Conservation (phyloP, 2,113 vertebrate genomes). For the Xenus cinereus region DNA sequence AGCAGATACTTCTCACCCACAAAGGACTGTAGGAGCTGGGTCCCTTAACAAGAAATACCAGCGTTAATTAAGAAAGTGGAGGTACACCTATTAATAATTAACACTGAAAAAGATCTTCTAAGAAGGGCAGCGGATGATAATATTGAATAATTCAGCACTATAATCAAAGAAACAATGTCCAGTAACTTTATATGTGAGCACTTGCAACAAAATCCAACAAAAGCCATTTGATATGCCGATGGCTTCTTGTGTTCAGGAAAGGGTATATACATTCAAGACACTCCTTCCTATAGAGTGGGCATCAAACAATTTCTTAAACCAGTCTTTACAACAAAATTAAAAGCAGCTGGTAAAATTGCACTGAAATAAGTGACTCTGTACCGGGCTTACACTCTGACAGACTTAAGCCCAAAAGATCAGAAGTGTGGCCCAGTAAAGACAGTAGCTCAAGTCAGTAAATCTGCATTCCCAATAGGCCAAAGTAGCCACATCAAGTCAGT, state of each 20-base stretch:
- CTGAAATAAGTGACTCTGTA: background rate
- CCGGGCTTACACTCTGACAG: background rate
- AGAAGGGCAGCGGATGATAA: background rate
- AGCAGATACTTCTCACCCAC: background rate
- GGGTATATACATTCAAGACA: background rate
- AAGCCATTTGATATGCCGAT: background rate
- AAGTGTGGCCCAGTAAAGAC: background rate
- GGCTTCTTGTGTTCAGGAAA: background rate
- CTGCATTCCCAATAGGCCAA: background rate
- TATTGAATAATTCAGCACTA: conserved; percentile 52
- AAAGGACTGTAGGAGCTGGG: background rate
- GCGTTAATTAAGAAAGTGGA: conserved; percentile 17
- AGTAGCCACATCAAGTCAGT: background rate
- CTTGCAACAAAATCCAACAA: conserved; percentile 3
- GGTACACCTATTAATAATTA: conserved; percentile 30
- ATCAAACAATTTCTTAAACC: background rate
- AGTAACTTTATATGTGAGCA: conserved; percentile 28
- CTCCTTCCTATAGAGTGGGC: background rate
- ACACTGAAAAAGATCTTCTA: conserved; percentile 6
- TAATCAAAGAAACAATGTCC: conserved; percentile 5
- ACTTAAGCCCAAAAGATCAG: background rate
- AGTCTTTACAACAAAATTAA: background rate
- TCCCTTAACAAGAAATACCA: background rate
- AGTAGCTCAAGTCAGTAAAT: background rate
- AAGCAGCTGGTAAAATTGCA: background rate